phyloP scores from a whole-genome alignment of 2,113 vertebrate species.

The Ptyas mucosa region DNA sequence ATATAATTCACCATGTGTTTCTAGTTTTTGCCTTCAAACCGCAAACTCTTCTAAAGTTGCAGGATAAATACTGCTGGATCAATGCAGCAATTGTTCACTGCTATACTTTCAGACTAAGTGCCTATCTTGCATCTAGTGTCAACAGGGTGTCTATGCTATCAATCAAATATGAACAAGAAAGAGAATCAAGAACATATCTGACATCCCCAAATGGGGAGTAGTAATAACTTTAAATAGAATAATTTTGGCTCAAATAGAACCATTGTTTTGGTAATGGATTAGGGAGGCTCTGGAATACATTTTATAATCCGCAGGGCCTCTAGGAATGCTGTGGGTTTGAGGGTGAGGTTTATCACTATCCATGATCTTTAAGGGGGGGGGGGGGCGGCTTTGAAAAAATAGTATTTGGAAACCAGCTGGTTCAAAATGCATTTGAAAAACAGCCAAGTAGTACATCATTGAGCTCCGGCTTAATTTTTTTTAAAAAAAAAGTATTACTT shows the following conservation, averaged over 20 bases:
- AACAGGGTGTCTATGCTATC: background rate
- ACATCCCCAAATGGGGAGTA: background rate
- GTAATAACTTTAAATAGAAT: background rate
- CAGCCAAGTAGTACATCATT: background rate
- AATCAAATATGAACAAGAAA: background rate
- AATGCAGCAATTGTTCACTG: background rate
- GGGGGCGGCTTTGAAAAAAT: no score
- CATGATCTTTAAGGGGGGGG: background rate
- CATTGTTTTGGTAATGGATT: background rate
- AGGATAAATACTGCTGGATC: background rate
- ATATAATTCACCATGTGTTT: background rate
- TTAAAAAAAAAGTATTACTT: background rate
- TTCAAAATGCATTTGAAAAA: background rate
- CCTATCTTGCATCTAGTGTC: background rate
- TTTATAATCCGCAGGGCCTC: background rate
- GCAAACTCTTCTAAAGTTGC: background rate
- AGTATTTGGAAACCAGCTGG: background rate
- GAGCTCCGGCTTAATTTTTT: background rate
- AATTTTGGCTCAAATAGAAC: background rate
- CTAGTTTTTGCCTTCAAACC: background rate
- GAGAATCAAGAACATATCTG: background rate
- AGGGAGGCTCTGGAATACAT: background rate
- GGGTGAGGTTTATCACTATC: background rate
- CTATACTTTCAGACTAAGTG: background rate
- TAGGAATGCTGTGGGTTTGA: background rate